Conservation (phyloP, 2,888 invertebrate genomes). For the Polyommatus iphigenia region DNA sequence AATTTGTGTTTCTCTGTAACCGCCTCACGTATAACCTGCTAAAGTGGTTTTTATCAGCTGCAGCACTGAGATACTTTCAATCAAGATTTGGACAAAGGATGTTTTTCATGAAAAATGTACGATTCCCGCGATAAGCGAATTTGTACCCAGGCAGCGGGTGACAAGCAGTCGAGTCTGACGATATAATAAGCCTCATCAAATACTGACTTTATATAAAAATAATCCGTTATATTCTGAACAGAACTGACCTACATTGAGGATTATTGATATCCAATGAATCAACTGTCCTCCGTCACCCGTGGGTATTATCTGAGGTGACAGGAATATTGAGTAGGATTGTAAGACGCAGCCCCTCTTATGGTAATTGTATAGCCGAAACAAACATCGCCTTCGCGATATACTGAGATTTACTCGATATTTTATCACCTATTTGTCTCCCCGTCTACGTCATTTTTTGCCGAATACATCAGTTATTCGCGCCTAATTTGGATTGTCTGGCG, state of each 20-base stretch:
- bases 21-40: too few relatives aligned
- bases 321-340: conserved; percentile 28
- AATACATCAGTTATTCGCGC: neutral
- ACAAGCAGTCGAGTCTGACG: neutral
- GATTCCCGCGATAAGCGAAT: too few relatives aligned
- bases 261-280: conserved; percentile 22
- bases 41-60: too few relatives aligned
- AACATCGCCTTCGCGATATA: conserved; percentile 5
- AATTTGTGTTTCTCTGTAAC: too few relatives aligned
- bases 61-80: too few relatives aligned
- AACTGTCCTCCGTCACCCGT: neutral
- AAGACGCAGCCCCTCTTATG: conserved; percentile 23
- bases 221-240: neutral
- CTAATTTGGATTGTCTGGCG: neutral
- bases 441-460: neutral
- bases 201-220: neutral
- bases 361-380: conserved; percentile 20
- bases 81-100: too few relatives aligned
- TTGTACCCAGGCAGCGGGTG: too few relatives aligned
- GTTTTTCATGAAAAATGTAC: too few relatives aligned
- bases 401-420: conserved; percentile 19
- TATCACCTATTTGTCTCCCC: neutral
- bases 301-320: conserved; percentile 21
- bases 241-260: conserved; percentile 10
- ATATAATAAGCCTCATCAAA: neutral